Conservation (phyloP, 2,113 vertebrate species). For the Hemiscyllium ocellatum region DNA sequence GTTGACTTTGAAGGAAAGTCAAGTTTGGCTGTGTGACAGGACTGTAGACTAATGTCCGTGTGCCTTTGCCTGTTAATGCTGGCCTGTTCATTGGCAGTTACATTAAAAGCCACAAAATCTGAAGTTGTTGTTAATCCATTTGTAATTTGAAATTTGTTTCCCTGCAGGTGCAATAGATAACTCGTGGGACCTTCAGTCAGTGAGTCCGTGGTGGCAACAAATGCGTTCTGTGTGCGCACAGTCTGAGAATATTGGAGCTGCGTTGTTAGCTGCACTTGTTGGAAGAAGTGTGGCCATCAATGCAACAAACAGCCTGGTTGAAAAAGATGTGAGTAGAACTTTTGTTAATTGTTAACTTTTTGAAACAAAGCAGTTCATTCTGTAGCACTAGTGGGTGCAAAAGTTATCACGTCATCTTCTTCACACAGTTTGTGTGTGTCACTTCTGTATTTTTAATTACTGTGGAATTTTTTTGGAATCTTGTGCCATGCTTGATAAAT, state of each 20-base stretch:
- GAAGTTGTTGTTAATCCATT: neutral
- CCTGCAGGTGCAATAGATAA: constrained; percentile 73
- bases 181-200: constrained; percentile 79
- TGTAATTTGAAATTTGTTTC: neutral
- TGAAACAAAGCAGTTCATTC: neutral
- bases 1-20: neutral
- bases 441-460: neutral
- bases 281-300: constrained; percentile 71
- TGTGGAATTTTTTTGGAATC: neutral
- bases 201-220: constrained; percentile 96
- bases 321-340: constrained; percentile 65
- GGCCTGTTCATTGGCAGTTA: neutral
- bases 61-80: neutral
- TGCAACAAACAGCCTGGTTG: constrained; percentile 60
- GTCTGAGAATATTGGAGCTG: constrained; percentile 73
- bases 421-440: neutral
- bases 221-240: constrained; percentile 78
- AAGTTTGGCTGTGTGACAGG: neutral
- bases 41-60: neutral
- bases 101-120: neutral
- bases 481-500: neutral
- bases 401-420: neutral
- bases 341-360: neutral
- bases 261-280: constrained; percentile 75
- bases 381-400: neutral